Evolutionary conservation across 1,140 invertebrate genomes (phyloP).

Genomic region (Cecropterus lyciades): DNA sequence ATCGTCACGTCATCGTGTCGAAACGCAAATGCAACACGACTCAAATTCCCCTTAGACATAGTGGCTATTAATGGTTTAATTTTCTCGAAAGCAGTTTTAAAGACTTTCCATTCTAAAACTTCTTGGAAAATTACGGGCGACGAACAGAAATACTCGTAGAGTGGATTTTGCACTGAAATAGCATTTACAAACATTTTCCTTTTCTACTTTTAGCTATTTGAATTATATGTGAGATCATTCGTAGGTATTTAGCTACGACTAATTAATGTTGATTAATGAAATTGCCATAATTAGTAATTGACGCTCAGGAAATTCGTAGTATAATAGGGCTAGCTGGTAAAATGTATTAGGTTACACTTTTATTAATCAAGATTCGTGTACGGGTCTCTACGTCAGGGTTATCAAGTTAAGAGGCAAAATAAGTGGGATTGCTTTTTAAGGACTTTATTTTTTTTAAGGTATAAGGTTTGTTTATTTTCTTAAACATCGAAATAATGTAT

Average conservation of each 20-base stretch:
- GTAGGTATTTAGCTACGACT: background rate
- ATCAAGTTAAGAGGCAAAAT: too few relatives aligned
- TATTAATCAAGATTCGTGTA: constrained; percentile 33
- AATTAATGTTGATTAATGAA: constrained; percentile 18
- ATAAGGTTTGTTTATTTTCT: too few relatives aligned
- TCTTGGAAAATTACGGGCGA: constrained; percentile 71
- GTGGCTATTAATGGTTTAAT: constrained; percentile 79
- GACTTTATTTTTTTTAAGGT: too few relatives aligned
- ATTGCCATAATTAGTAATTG: constrained; percentile 25
- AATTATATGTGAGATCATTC: background rate
- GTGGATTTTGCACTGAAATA: constrained; percentile 22
- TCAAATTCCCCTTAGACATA: constrained; percentile 45
- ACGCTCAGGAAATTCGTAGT: constrained; percentile 8
- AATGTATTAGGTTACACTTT: constrained; percentile 26
- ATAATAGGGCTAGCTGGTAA: background rate
- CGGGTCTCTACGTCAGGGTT: background rate
- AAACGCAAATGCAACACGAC: constrained; percentile 20
- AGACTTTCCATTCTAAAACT: constrained; percentile 79
- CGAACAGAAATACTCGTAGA: constrained; percentile 57
- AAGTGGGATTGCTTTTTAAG: too few relatives aligned
- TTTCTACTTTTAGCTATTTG: background rate
- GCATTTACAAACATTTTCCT: background rate
- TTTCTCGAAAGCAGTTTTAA: constrained; percentile 81
- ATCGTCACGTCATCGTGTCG: constrained; percentile 27
- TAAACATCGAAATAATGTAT: too few relatives aligned